Percentiles rank a stretch among this genome's conserved stretches.
phyloP scores from a whole-genome alignment of 2,797 vertebrate species.

The Yasuhikotakia modesta region DNA sequence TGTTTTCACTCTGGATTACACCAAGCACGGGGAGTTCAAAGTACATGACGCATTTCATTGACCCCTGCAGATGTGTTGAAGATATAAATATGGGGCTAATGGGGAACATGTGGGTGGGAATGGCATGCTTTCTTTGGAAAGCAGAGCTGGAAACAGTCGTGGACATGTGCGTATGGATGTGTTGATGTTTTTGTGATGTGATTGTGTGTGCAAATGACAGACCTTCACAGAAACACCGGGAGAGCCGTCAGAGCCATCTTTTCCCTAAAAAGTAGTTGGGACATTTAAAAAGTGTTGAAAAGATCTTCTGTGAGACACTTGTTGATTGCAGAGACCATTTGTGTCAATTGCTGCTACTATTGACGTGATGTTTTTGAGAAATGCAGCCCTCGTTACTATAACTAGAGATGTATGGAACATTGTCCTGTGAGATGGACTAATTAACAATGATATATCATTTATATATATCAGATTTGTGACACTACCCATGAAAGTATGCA shows the following conservation, averaged over 20 bases:
- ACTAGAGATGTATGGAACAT: too few relatives aligned
- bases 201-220: conserved; percentile 20
- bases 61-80: conserved; percentile 50
- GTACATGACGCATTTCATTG: conserved; percentile 8
- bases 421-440: too few relatives aligned
- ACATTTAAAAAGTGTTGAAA: too few relatives aligned
- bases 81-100: conserved; percentile 51
- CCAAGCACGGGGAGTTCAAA: conserved; percentile 20
- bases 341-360: too few relatives aligned
- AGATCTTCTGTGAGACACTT: background rate
- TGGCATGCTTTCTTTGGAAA: conserved; percentile 45
- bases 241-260: conserved; percentile 63
- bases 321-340: too few relatives aligned
- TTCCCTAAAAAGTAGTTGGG: conserved; percentile 59
- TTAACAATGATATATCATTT: too few relatives aligned
- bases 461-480: too few relatives aligned
- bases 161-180: background rate
- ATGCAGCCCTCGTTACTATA: too few relatives aligned
- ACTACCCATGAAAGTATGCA: too few relatives aligned
- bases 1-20: conserved; percentile 3
- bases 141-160: conserved; percentile 41
- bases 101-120: conserved; percentile 52
- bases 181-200: background rate
- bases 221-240: conserved; percentile 68
- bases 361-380: too few relatives aligned